A percentile compares a stretch with the other conserved stretches of the same genome.
Conservation (phyloP, 2,797 vertebrate genomes). For the Lindbergichthys nudifrons region DNA sequence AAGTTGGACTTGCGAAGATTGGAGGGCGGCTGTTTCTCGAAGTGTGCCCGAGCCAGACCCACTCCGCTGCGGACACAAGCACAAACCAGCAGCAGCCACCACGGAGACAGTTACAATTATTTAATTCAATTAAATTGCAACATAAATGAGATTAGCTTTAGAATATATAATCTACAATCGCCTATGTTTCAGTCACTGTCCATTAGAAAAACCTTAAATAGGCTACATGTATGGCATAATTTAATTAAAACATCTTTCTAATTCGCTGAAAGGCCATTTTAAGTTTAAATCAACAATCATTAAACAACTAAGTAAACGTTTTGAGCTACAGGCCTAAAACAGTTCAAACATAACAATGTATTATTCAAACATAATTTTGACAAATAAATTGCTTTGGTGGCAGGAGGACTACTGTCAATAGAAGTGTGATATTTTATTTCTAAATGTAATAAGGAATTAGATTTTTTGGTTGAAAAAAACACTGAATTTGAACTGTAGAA, state of each 20-base stretch:
- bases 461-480: background rate
- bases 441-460: background rate
- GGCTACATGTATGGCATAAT: background rate
- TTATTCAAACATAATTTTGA: conserved; percentile 13
- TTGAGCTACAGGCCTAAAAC: background rate
- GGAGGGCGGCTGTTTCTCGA: conserved; percentile 99
- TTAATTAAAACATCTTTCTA: background rate
- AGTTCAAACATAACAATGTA: conserved; percentile 1
- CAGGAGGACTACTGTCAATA: background rate
- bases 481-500: background rate
- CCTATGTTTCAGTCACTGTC: background rate
- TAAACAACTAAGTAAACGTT: conserved; percentile 6
- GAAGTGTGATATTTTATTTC: conserved; percentile 2
- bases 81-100: conserved; percentile 56
- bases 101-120: conserved; percentile 23
- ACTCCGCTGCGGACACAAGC: conserved; percentile 93
- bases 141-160: background rate
- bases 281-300: background rate
- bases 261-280: background rate
- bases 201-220: background rate
- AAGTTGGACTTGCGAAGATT: conserved; percentile 99
- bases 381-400: background rate
- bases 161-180: background rate
- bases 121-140: background rate
- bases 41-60: conserved; percentile 97